These are phyloP conservation scores for Leptarthrus brevirostris DNA, from an alignment of 2,888 invertebrate genomes.

Conservation along the genomic window DNA sequence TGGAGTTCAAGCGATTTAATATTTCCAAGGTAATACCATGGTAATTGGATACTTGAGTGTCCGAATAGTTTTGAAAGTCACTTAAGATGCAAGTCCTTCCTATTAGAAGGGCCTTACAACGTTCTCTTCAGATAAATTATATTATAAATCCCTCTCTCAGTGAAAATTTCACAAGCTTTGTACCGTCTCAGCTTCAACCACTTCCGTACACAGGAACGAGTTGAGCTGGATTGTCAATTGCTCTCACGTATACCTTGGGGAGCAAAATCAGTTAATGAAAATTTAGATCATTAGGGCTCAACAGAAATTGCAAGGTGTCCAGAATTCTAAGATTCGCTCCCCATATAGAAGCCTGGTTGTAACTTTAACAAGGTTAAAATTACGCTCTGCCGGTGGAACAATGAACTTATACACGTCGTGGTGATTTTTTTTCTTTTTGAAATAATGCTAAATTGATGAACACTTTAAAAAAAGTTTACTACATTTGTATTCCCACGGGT, in stretches of 20 bases:
- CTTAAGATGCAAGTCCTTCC: too few relatives aligned
- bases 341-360: background rate
- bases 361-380: constrained; percentile 41
- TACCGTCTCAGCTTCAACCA: too few relatives aligned
- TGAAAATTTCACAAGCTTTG: too few relatives aligned
- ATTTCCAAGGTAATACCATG: too few relatives aligned
- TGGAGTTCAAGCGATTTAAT: too few relatives aligned
- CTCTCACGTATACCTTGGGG: background rate
- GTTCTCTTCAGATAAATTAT: too few relatives aligned
- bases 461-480: constrained; percentile 33
- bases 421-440: constrained; percentile 9
- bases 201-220: too few relatives aligned
- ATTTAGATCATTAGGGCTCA: constrained; percentile 25
- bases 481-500: constrained; percentile 36
- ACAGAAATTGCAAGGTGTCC: constrained; percentile 1
- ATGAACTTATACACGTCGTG: constrained; percentile 31
- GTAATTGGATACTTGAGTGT: too few relatives aligned
- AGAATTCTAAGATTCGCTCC: constrained; percentile 13
- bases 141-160: too few relatives aligned
- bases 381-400: constrained; percentile 12
- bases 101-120: too few relatives aligned
- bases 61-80: too few relatives aligned
- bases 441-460: constrained; percentile 45
- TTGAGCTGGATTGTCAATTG: background rate
- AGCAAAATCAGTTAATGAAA: constrained; percentile 33